These are phyloP conservation scores for Cheilosia vulpina DNA, from an alignment of 2,888 invertebrate species.

Conservation along the genomic window DNA sequence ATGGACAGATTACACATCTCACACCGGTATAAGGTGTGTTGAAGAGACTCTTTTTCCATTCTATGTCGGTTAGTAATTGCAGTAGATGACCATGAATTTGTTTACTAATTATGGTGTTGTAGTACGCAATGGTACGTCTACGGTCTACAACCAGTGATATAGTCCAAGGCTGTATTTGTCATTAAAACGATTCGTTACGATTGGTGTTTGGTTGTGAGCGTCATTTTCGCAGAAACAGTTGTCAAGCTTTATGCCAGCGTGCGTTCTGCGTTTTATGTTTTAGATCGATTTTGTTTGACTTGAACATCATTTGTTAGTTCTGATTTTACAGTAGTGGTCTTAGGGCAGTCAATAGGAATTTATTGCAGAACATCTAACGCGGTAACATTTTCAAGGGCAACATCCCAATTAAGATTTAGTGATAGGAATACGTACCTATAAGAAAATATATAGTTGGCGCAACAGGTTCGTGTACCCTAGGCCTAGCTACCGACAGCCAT, in stretches of 20 bases:
- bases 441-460: too few species aligned
- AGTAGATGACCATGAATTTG: slow-evolving; percentile 26
- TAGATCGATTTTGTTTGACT: background rate
- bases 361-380: too few species aligned
- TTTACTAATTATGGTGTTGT: slow-evolving; percentile 14
- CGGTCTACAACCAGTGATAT: slow-evolving; percentile 13
- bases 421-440: too few species aligned
- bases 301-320: background rate
- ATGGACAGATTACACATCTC: background rate
- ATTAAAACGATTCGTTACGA: background rate
- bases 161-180: slow-evolving; percentile 9
- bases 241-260: too few species aligned
- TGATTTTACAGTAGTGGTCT: background rate
- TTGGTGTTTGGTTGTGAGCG: background rate
- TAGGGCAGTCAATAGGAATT: too few species aligned
- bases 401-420: too few species aligned
- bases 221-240: background rate
- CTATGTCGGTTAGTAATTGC: background rate
- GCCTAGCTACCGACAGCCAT: too few species aligned
- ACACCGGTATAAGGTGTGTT: background rate
- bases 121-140: background rate
- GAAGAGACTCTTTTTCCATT: background rate
- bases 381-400: too few species aligned
- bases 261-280: too few species aligned
- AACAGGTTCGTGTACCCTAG: too few species aligned